Conservation (phyloP, 2,113 vertebrate genomes). For the Brienomyrus longianalis region DNA sequence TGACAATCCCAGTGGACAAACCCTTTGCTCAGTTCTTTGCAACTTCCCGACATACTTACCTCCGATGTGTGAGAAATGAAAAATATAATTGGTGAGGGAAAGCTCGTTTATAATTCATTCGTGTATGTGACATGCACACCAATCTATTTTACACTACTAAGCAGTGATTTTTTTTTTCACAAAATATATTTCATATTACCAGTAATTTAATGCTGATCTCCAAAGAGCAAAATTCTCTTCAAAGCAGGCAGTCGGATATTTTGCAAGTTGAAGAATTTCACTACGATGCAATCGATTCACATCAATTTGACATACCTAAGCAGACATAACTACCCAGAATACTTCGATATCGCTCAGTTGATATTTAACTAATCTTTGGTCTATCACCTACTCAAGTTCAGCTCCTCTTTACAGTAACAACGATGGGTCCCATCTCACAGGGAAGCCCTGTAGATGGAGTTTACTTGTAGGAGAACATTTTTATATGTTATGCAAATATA, state of each 20-base stretch:
- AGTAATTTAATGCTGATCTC: not conserved
- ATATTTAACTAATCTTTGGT: not conserved
- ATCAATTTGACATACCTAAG: not conserved
- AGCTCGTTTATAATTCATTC: not conserved
- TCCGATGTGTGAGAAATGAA: not conserved
- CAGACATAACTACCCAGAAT: not conserved
- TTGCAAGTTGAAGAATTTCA: not conserved
- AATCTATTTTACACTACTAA: not conserved
- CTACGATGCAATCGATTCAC: not conserved
- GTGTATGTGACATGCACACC: not conserved
- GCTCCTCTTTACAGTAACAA: not conserved
- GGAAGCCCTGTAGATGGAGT: not conserved
- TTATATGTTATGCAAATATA: not conserved
- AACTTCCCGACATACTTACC: not conserved
- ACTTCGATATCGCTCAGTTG: not conserved
- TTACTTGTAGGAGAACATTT: not conserved
- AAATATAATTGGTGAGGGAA: not conserved
- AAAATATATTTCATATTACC: not conserved
- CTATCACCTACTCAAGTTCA: not conserved
- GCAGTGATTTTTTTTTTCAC: not conserved
- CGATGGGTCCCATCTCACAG: not conserved
- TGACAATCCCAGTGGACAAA: not conserved
- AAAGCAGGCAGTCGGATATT: not conserved
- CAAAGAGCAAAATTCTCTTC: not conserved
- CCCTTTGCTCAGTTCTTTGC: not conserved